These are phyloP conservation scores for Indri indri DNA, from an alignment of 2,113 vertebrate species.

Conservation along the genomic window DNA sequence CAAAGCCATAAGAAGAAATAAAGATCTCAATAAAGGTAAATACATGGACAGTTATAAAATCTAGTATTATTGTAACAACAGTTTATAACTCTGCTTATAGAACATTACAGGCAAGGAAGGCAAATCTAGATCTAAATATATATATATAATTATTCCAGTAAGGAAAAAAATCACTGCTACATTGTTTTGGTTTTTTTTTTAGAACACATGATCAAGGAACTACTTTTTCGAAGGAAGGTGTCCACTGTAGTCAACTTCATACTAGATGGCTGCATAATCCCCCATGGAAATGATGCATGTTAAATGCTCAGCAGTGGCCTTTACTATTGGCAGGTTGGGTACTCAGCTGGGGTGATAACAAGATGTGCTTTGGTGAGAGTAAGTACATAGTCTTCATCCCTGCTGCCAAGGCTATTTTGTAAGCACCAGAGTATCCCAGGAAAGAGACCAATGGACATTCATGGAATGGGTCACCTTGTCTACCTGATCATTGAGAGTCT, in stretches of 20 bases:
- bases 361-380: neutral
- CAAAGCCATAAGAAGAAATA: neutral
- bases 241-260: neutral
- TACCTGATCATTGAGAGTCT: neutral
- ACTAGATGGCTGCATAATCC: neutral
- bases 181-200: no score
- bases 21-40: neutral
- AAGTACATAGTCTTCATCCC: neutral
- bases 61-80: neutral
- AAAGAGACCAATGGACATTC: neutral
- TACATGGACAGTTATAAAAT: neutral
- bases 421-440: neutral
- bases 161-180: no score
- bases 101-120: neutral
- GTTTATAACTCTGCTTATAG: neutral
- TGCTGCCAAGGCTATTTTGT: neutral
- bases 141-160: neutral
- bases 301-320: neutral
- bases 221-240: neutral
- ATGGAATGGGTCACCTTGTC: neutral
- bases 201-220: no score
- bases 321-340: neutral
- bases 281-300: neutral
- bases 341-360: neutral
- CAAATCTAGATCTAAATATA: neutral